A percentile compares a stretch with the other conserved stretches of the same genome.
Evolutionary conservation across 37 sponge, comb jelly and placozoan genomes (phyloP).

Genomic region (Halichondria panicea): DNA sequence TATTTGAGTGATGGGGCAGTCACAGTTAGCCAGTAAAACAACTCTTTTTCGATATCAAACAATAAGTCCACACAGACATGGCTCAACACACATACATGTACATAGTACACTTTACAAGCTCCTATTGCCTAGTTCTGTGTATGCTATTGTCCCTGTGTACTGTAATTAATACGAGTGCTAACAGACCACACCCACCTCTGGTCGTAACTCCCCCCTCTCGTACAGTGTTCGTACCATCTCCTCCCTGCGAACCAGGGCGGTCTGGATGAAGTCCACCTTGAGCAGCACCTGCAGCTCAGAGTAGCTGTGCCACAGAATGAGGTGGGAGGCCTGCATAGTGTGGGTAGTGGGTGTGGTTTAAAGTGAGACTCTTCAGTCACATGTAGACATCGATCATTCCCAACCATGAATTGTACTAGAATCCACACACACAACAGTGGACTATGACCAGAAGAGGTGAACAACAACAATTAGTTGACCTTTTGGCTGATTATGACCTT

Average conservation of each 20-base stretch:
- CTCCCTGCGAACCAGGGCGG: conserved; percentile 49
- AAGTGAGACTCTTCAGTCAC: not conserved
- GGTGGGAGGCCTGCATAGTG: not conserved
- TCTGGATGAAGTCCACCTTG: conserved; percentile 38
- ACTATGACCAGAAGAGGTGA: too few relatives aligned
- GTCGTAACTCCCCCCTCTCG: conserved; percentile 34
- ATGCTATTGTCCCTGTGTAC: not conserved
- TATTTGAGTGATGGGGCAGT: not conserved
- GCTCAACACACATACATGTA: not conserved
- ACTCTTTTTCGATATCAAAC: not conserved
- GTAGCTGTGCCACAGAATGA: conserved; percentile 42
- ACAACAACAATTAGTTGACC: too few relatives aligned
- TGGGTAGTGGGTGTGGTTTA: not conserved
- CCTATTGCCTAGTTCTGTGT: not conserved
- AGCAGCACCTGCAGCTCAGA: conserved; percentile 44
- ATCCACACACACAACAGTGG: too few relatives aligned
- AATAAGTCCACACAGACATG: not conserved
- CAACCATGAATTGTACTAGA: not conserved
- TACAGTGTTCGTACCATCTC: conserved; percentile 18
- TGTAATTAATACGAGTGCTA: not conserved
- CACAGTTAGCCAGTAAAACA: not conserved
- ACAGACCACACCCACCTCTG: conserved; percentile 10
- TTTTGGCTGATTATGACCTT: too few relatives aligned
- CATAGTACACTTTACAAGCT: not conserved
- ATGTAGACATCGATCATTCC: too few relatives aligned